These are phyloP conservation scores for Argentina silus DNA, from an alignment of 2,797 vertebrate species.

Conservation along the genomic window DNA sequence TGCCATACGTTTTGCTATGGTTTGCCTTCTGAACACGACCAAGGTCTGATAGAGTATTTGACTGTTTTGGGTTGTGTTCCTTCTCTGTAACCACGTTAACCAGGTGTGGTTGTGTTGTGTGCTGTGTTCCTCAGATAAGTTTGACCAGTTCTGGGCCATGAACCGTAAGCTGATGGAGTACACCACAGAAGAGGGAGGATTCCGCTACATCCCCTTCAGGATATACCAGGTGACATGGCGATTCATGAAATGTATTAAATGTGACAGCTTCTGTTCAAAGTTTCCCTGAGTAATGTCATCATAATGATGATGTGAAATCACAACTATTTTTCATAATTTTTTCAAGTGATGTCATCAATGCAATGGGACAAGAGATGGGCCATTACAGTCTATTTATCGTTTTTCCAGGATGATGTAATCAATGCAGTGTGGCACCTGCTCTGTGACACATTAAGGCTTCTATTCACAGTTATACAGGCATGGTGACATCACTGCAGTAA, in stretches of 20 bases:
- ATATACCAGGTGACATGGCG: constrained; percentile 90
- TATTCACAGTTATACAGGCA: not conserved
- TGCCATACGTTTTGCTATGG: no score
- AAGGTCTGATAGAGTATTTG: no score
- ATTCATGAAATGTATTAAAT: no score
- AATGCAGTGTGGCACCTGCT: no score
- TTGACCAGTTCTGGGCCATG: constrained; percentile 99
- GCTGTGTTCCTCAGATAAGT: constrained; percentile 86
- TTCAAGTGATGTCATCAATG: not conserved
- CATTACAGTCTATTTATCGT: no score
- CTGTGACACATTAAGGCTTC: not conserved
- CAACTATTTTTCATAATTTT: not conserved
- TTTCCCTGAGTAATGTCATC: not conserved
- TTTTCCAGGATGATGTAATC: no score
- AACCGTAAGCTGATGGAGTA: constrained; percentile 99
- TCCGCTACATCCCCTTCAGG: constrained; percentile 97
- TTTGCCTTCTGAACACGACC: no score
- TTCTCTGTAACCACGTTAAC: no score
- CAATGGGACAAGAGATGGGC: not conserved
- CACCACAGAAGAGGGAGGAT: constrained; percentile 91
- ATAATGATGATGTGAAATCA: not conserved
- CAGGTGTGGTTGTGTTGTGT: not conserved
- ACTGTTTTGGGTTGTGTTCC: no score
- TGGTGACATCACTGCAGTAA: not conserved
- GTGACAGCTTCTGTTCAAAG: no score